Base-by-base conservation (phyloP, 2,113 vertebrate genomes). In the Limnothrissa miodon region DNA sequence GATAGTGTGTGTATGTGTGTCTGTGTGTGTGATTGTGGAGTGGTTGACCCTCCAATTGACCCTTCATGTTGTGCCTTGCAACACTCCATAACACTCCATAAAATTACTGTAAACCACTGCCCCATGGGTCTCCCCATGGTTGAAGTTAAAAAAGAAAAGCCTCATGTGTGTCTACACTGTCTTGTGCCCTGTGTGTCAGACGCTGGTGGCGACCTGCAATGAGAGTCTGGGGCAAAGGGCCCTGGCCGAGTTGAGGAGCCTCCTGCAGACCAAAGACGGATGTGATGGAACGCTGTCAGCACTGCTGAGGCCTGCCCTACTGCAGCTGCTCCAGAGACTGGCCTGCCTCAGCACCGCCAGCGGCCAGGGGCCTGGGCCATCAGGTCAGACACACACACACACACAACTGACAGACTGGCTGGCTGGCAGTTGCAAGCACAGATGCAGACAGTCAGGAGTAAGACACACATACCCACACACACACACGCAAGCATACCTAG, bases 281-380 rank as follows among this genome's bases (percentile, higher is more conserved):
- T 87, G 81, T 39, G 90, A 93, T 78, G 78, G 92, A 0, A 87
- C 94, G 81, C 84, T 96, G 79, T 93, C 94, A 39, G 85, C 92
- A 82, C 92, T 93, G 42, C 93, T 99, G 42, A 93, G 92, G 81
- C 93, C 93, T 39, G 94, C 92, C 42, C 93, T 99, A 82, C 93
- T 99, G 5, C 93, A 96, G 87, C 93, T 95, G 1, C 90, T 99
- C 21, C 96, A 97, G 90, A 94, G 91, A 44, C 90, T 96, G 48
- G 83, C 74, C 66, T 83, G 82, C 48, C 15, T 79, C 10, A 91
- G 94, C 78, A 86, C 96, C 85, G 95, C 96, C 62, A 92, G 85
- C 70, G 70, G 59, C 39, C 85, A 79, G 87, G 87, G 79, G 59
- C 90, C 25, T 45, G 90, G 4, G 84, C 89, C 0, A 88, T 92